Conservation (phyloP, 2,888 invertebrate genomes). For the Aphidoletes aphidimyza region DNA sequence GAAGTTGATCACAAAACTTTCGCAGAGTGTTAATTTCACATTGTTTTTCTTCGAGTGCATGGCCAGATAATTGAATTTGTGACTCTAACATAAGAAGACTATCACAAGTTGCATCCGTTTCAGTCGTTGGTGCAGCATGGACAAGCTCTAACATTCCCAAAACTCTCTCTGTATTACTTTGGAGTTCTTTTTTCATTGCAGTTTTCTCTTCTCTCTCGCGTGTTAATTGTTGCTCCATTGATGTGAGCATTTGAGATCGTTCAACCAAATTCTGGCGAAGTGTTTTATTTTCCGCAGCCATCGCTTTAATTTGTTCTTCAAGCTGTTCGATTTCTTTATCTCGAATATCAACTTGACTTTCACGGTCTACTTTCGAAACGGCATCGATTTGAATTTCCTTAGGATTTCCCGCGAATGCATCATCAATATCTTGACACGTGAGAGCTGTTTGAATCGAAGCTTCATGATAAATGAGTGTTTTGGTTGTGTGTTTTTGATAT, state of each 20-base stretch:
- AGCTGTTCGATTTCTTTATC: conserved; percentile 74
- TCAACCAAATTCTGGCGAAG: conserved; percentile 68
- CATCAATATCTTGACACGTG: conserved; percentile 77
- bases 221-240: conserved; percentile 72
- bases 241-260: conserved; percentile 67
- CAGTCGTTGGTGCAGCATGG: conserved; percentile 66
- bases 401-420: conserved; percentile 74
- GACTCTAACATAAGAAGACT: conserved; percentile 81
- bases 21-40: conserved; percentile 79
- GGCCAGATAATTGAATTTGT: conserved; percentile 79
- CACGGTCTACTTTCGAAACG: conserved; percentile 69
- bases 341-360: conserved; percentile 74
- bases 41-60: conserved; percentile 79
- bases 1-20: conserved; percentile 76
- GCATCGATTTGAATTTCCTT: conserved; percentile 63
- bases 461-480: conserved; percentile 83
- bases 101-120: conserved; percentile 70
- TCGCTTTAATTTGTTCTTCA: conserved; percentile 70
- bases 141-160: conserved; percentile 70
- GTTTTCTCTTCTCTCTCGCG: conserved; percentile 78
- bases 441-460: conserved; percentile 81
- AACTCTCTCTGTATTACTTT: conserved; percentile 78
- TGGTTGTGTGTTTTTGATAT: conserved; percentile 65
- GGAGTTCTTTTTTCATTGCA: conserved; percentile 79
- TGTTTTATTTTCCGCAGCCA: conserved; percentile 72